phyloP scores from a whole-genome alignment of 2,888 invertebrate genomes.

The Melolontha melolontha region DNA sequence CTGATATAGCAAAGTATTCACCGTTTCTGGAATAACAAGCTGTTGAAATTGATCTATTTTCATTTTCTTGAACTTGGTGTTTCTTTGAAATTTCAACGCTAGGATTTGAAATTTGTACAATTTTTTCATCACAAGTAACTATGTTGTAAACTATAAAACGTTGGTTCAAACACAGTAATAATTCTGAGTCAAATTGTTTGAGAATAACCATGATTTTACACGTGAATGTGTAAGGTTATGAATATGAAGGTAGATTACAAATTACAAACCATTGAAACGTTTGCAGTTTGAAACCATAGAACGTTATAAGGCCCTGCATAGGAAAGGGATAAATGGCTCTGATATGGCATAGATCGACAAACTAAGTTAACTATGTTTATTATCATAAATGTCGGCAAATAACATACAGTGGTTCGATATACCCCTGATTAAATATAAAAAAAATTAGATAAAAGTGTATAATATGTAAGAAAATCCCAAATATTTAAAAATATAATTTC shows the following conservation, averaged over 20 bases:
- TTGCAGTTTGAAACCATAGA: no score
- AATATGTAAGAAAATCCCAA: no score
- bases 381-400: no score
- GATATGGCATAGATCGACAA: no score
- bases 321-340: no score
- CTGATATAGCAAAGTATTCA: constrained; percentile 72
- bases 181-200: constrained; percentile 15
- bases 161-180: constrained; percentile 40
- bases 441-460: no score
- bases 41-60: constrained; percentile 43
- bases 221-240: constrained; percentile 4
- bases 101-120: constrained; percentile 41
- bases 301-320: no score
- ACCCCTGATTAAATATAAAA: no score
- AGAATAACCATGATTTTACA: constrained; percentile 13
- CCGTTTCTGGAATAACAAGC: constrained; percentile 62
- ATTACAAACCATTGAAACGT: no score
- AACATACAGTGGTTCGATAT: no score
- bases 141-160: constrained; percentile 40
- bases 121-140: constrained; percentile 7
- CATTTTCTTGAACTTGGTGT: constrained; percentile 43
- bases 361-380: no score
- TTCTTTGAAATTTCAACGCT: constrained; percentile 40
- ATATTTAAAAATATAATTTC: no score
- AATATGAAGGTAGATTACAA: not conserved